A percentile compares a stretch with the other conserved stretches of the same genome.
These are phyloP conservation scores for Montipora foliosa DNA, from an alignment of 64 coral and sea anemone species.

Conservation along the genomic window DNA sequence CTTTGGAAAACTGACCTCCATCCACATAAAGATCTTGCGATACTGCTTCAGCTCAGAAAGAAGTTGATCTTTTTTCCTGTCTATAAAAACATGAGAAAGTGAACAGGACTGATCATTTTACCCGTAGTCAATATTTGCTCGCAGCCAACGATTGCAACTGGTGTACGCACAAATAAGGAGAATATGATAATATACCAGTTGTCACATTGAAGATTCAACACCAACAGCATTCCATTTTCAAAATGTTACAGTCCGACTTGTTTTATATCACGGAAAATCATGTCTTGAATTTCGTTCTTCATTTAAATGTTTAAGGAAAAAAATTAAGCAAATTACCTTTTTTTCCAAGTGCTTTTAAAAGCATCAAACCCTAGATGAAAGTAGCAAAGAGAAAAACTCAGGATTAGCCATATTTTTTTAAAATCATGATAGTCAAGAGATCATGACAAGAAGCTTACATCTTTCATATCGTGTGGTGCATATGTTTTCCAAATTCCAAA, in stretches of 20 bases:
- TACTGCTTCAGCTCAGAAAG: neutral
- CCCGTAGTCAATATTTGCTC: too few relatives aligned
- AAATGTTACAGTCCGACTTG: too few relatives aligned
- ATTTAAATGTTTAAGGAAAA: neutral
- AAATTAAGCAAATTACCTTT: neutral
- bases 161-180: too few relatives aligned
- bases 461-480: too few relatives aligned
- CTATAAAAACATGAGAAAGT: neutral
- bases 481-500: too few relatives aligned
- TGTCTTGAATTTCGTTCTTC: neutral
- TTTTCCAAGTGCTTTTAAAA: neutral
- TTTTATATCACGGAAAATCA: neutral
- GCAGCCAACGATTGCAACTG: too few relatives aligned
- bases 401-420: too few relatives aligned
- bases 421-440: too few relatives aligned
- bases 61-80: neutral
- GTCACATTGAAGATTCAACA: too few relatives aligned
- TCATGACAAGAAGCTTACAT: too few relatives aligned
- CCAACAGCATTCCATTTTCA: too few relatives aligned
- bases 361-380: constrained; percentile 18
- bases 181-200: too few relatives aligned
- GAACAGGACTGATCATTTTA: neutral
- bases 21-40: neutral
- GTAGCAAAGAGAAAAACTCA: neutral
- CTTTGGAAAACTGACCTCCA: neutral